Evolutionary conservation across 2,113 vertebrate genomes (phyloP).

Genomic region (Nothocercus nigrocapillus): DNA sequence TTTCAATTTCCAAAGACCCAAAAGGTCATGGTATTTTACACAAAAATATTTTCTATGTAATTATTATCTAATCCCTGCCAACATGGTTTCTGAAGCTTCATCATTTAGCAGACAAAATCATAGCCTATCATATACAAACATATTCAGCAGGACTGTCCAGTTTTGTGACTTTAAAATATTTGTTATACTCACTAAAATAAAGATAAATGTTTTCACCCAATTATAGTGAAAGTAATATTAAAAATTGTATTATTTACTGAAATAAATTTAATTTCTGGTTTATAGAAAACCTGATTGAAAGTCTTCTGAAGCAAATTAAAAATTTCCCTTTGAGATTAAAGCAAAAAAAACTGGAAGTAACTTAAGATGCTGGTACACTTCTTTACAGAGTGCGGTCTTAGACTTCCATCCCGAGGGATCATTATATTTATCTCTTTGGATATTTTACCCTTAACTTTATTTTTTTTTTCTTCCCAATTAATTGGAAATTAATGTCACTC

Average conservation of each 20-base stretch:
- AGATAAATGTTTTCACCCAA: not conserved
- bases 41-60: not conserved
- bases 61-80: not conserved
- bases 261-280: conserved; percentile 6
- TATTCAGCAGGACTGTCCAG: not conserved
- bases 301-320: conserved; percentile 12
- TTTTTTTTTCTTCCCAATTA: not conserved
- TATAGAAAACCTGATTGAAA: not conserved
- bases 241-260: not conserved
- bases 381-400: not conserved
- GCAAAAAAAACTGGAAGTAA: not conserved
- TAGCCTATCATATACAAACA: not conserved
- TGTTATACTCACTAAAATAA: not conserved
- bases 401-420: not conserved
- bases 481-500: not conserved
- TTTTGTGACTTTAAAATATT: not conserved
- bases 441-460: not conserved
- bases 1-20: not conserved
- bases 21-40: not conserved
- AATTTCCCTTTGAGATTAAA: not conserved
- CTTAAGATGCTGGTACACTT: not conserved
- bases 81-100: not conserved
- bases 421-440: not conserved
- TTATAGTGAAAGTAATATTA: not conserved
- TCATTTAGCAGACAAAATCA: not conserved